A percentile compares a stretch with the other conserved stretches of the same genome.
Evolutionary conservation across 2,113 vertebrate species (phyloP).

Genomic region (Puffinus mauretanicus): DNA sequence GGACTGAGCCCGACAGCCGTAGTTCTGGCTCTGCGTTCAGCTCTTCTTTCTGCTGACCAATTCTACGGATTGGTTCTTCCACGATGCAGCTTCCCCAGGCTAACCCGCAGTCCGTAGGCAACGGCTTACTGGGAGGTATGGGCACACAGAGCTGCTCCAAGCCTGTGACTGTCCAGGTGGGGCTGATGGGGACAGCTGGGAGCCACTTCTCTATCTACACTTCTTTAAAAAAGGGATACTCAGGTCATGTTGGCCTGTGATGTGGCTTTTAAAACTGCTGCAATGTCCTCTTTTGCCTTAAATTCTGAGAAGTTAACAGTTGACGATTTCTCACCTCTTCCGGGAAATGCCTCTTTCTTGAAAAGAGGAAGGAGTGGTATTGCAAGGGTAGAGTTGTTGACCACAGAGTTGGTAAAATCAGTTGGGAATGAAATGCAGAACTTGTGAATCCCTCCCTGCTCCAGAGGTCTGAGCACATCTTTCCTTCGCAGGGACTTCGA

Average conservation of each 20-base stretch:
- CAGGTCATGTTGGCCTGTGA: rapidly evolving
- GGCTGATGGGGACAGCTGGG: neutral
- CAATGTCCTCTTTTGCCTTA: neutral
- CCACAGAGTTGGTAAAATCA: neutral
- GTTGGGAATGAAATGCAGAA: neutral
- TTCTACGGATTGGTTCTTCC: neutral
- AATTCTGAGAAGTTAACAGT: neutral
- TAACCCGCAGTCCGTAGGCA: neutral
- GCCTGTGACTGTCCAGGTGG: neutral
- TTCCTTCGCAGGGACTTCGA: neutral
- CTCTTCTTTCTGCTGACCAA: neutral
- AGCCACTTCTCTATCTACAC: rapidly evolving
- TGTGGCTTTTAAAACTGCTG: neutral
- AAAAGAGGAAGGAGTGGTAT: neutral
- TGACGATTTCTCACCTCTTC: neutral
- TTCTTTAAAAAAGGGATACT: neutral
- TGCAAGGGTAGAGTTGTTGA: neutral
- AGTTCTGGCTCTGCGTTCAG: neutral
- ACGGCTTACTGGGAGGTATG: neutral
- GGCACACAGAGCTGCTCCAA: neutral
- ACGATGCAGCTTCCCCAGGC: neutral
- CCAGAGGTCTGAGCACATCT: neutral
- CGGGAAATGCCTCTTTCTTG: neutral
- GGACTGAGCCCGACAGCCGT: neutral
- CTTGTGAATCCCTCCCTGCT: neutral